A percentile compares a stretch with the other conserved stretches of the same genome.
phyloP scores from a whole-genome alignment of 2,113 vertebrate species.

The Melanerpes formicivorus region DNA sequence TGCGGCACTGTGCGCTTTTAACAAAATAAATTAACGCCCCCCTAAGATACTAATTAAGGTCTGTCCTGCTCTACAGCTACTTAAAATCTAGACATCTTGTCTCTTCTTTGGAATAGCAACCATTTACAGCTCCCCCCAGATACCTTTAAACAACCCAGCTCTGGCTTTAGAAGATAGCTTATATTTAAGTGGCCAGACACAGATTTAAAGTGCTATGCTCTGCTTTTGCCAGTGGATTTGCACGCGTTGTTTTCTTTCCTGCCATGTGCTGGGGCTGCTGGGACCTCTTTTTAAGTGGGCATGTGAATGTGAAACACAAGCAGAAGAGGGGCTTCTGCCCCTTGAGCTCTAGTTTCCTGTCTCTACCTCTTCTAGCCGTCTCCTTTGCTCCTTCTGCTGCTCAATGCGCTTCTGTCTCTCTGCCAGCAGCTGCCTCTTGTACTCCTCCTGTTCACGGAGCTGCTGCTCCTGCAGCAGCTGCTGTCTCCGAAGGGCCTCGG shows the following conservation, averaged over 20 bases:
- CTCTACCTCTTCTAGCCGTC: slow-evolving; percentile 92
- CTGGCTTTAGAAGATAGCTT: not conserved
- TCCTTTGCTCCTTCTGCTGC: slow-evolving; percentile 96
- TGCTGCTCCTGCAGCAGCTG: slow-evolving; percentile 97
- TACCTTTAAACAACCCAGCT: not conserved
- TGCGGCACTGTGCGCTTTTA: not conserved
- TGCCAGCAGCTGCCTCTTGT: slow-evolving; percentile 94
- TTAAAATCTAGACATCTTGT: not conserved
- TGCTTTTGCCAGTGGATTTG: not conserved
- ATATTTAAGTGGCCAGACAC: not conserved
- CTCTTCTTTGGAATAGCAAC: not conserved
- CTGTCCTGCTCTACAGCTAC: not conserved
- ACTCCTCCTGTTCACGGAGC: slow-evolving; percentile 96
- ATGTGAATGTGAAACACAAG: not conserved
- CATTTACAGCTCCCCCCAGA: not conserved
- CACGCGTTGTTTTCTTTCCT: not conserved
- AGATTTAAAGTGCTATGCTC: not conserved
- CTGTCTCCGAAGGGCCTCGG: slow-evolving; percentile 93
- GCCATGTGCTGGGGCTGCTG: not conserved
- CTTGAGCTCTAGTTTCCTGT: not conserved
- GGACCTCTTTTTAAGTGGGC: not conserved
- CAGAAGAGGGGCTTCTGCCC: not conserved
- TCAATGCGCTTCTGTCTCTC: slow-evolving; percentile 96
- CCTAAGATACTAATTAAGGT: not conserved
- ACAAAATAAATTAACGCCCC: not conserved